Conservation (phyloP, 2,888 invertebrate genomes). For the Diabrotica balteata region DNA sequence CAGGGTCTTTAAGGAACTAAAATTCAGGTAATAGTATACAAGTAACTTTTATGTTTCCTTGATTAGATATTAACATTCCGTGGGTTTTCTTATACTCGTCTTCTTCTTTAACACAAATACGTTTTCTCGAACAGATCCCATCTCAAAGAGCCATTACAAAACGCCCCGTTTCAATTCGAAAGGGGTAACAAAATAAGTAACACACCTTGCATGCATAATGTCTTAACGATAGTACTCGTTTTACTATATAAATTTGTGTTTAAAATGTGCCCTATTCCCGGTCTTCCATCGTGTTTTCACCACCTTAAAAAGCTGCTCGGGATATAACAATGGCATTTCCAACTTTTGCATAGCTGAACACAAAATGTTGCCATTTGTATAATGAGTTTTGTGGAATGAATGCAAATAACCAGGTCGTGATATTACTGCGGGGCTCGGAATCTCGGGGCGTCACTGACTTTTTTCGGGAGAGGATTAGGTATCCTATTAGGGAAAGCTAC, state of each 20-base stretch:
- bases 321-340: slow-evolving; percentile 36
- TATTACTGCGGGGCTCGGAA: slow-evolving; percentile 17
- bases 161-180: neutral
- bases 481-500: slow-evolving; percentile 9
- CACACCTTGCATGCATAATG: slow-evolving; percentile 35
- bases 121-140: neutral
- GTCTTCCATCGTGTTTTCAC: slow-evolving; percentile 24
- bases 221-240: slow-evolving; percentile 31
- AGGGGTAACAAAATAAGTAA: slow-evolving; percentile 11
- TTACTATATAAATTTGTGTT: slow-evolving; percentile 37
- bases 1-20: too few relatives aligned
- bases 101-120: slow-evolving; percentile 2
- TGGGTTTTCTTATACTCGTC: neutral
- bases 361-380: slow-evolving; percentile 40
- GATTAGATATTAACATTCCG: neutral
- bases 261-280: slow-evolving; percentile 37
- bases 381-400: slow-evolving; percentile 41
- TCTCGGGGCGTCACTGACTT: slow-evolving; percentile 13
- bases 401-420: slow-evolving; percentile 36
- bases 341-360: slow-evolving; percentile 40
- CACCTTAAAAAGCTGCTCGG: slow-evolving; percentile 37
- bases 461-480: slow-evolving; percentile 11
- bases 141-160: neutral
- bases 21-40: too few relatives aligned
- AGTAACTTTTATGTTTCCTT: too few relatives aligned